Evolutionary conservation across 2,113 vertebrate species (phyloP).

Genomic region (Felis chaus): DNA sequence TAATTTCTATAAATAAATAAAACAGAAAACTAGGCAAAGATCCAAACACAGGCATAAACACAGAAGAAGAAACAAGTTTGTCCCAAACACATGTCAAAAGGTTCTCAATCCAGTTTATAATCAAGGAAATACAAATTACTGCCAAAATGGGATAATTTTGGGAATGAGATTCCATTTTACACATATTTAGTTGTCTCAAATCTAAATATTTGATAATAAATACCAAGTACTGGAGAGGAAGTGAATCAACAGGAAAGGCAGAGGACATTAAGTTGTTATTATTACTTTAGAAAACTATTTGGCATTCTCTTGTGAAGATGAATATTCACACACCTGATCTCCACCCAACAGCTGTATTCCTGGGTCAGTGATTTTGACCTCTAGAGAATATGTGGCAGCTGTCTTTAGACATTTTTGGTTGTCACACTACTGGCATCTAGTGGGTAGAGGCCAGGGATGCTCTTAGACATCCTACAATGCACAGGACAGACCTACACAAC

Average conservation of each 20-base stretch:
- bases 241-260: neutral
- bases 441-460: constrained; percentile 11
- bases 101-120: neutral
- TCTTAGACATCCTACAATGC: neutral
- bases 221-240: neutral
- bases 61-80: neutral
- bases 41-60: neutral
- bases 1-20: neutral
- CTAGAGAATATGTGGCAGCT: neutral
- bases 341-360: neutral
- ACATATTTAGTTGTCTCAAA: neutral
- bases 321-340: neutral
- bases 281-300: neutral
- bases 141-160: neutral
- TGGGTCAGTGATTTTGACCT: neutral
- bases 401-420: neutral
- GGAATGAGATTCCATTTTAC: neutral
- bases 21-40: neutral
- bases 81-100: neutral
- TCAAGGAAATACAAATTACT: neutral
- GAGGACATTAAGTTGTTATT: neutral
- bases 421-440: neutral
- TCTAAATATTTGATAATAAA: neutral
- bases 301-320: neutral
- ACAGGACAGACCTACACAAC: neutral